phyloP scores from a whole-genome alignment of 2,888 invertebrate species.

The Plutella xylostella region DNA sequence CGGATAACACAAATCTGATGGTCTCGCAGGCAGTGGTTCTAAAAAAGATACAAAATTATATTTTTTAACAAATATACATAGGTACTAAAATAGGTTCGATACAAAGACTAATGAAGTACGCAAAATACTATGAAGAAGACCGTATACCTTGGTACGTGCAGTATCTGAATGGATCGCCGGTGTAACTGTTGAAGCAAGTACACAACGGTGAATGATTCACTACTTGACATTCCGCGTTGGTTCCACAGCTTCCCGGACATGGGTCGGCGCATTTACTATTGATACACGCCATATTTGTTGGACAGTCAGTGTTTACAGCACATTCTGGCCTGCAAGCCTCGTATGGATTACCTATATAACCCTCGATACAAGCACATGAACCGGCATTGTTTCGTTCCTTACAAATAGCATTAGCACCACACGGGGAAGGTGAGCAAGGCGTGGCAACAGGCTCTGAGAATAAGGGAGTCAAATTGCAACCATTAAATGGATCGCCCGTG shows the following conservation, averaged over 20 bases:
- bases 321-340: constrained; percentile 84
- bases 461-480: constrained; percentile 60
- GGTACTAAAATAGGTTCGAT: neutral
- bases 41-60: constrained; percentile 22
- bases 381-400: constrained; percentile 71
- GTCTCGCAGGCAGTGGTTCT: constrained; percentile 63
- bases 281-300: constrained; percentile 76
- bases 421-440: constrained; percentile 73
- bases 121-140: too few species aligned
- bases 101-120: constrained; percentile 2
- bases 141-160: constrained; percentile 68
- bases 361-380: constrained; percentile 77
- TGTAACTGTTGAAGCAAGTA: constrained; percentile 75
- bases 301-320: constrained; percentile 77
- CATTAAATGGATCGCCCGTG: constrained; percentile 81
- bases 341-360: constrained; percentile 82
- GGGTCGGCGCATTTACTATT: constrained; percentile 81
- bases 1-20: constrained; percentile 75
- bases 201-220: constrained; percentile 78
- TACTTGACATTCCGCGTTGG: constrained; percentile 79
- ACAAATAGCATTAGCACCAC: constrained; percentile 75
- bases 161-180: constrained; percentile 80
- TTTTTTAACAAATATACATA: neutral
- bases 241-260: constrained; percentile 82
- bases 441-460: constrained; percentile 45